Conservation (phyloP, 2,888 invertebrate genomes). For the Tholera decimalis region DNA sequence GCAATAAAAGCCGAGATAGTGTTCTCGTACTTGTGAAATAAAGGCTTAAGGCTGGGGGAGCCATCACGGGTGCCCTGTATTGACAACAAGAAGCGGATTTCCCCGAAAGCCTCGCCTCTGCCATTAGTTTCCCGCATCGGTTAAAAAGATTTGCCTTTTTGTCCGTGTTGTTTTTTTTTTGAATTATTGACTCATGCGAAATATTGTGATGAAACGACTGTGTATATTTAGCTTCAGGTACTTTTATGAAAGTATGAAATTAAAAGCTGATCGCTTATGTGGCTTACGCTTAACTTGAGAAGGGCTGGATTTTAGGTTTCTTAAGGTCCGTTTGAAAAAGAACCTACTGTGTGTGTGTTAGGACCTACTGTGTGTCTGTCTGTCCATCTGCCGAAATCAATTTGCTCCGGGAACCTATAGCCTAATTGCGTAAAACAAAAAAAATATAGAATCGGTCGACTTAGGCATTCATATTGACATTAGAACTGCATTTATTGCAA, state of each 20-base stretch:
- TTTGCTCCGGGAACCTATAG: background rate
- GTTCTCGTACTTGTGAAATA: constrained; percentile 87
- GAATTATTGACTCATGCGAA: constrained; percentile 86
- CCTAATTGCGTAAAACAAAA: too few relatives aligned
- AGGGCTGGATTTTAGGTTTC: background rate
- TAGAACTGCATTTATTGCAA: too few relatives aligned
- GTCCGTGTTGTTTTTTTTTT: constrained; percentile 86
- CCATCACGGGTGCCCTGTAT: constrained; percentile 90
- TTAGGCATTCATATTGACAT: too few relatives aligned
- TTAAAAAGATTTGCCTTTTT: constrained; percentile 90
- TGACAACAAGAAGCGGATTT: constrained; percentile 91
- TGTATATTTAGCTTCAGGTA: constrained; percentile 59
- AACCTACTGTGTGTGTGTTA: background rate
- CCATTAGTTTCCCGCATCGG: constrained; percentile 91
- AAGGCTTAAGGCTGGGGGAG: constrained; percentile 88
- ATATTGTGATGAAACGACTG: constrained; percentile 80
- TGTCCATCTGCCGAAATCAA: background rate
- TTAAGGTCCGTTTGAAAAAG: background rate
- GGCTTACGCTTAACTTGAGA: too few relatives aligned
- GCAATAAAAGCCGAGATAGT: constrained; percentile 89
- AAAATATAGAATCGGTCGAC: too few relatives aligned
- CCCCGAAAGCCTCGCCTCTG: constrained; percentile 89
- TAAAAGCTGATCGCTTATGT: background rate
- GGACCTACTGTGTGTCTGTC: background rate
- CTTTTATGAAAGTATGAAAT: background rate